Evolutionary conservation across 2,797 vertebrate genomes (phyloP).

Genomic region (Paramormyrops hopkinsi): DNA sequence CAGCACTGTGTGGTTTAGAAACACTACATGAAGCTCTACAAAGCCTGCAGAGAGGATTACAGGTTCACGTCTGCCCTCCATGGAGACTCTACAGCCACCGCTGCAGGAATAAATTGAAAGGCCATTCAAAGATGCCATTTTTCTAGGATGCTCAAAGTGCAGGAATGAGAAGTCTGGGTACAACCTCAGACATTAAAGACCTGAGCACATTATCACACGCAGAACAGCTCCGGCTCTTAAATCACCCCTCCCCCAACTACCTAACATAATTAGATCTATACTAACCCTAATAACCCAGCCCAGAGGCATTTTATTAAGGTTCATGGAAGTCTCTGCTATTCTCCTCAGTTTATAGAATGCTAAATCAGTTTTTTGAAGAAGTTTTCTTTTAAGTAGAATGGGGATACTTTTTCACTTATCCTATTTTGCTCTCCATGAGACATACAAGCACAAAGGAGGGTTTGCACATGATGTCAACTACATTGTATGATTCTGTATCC

Average conservation of each 20-base stretch:
- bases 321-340: too few species aligned
- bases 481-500: background rate
- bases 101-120: background rate
- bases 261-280: background rate
- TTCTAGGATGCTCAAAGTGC: background rate
- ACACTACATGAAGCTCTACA: background rate
- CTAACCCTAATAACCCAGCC: background rate
- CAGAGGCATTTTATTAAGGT: too few species aligned
- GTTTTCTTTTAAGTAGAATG: background rate
- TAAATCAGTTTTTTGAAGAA: background rate
- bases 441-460: too few species aligned
- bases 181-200: background rate
- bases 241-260: background rate
- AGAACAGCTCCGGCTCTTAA: background rate
- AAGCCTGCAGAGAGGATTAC: background rate
- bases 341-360: background rate
- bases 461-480: background rate
- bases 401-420: background rate
- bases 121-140: background rate
- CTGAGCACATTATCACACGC: background rate
- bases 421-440: too few species aligned
- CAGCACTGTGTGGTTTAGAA: background rate
- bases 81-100: background rate
- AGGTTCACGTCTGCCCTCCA: background rate
- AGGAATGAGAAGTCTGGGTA: background rate